A percentile compares a stretch with the other conserved stretches of the same genome.
phyloP scores from a whole-genome alignment of 1,140 invertebrate genomes.

The Heliothis virescens region DNA sequence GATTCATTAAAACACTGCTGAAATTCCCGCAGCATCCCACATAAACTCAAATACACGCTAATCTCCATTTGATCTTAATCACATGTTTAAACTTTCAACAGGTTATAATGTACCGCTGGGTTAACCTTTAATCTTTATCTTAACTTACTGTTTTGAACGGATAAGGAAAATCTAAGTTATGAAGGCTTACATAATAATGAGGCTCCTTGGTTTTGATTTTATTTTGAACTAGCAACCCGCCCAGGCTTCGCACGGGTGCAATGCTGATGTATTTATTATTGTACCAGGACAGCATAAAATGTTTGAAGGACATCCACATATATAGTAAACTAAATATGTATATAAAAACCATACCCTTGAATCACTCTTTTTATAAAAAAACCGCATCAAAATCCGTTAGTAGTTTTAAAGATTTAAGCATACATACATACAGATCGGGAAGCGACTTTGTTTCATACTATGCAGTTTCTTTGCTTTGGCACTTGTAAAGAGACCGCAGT shows the following conservation, averaged over 20 bases:
- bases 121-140: slow-evolving; percentile 15
- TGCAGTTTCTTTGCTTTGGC: background rate
- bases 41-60: background rate
- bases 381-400: too few species aligned
- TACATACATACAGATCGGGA: too few species aligned
- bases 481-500: background rate
- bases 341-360: too few species aligned
- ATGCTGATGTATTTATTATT: too few species aligned
- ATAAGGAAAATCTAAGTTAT: slow-evolving; percentile 22
- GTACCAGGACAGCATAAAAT: too few species aligned
- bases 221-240: too few species aligned
- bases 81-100: slow-evolving; percentile 28
- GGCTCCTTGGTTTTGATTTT: background rate
- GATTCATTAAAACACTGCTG: background rate
- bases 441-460: too few species aligned
- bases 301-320: too few species aligned
- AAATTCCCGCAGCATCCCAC: background rate
- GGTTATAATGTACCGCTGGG: slow-evolving; percentile 4
- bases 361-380: too few species aligned
- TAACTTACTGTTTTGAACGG: background rate
- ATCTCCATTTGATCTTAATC: slow-evolving; percentile 25
- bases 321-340: too few species aligned
- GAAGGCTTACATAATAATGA: slow-evolving; percentile 13
- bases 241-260: too few species aligned
- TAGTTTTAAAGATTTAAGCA: too few species aligned